Base-by-base conservation (phyloP, 1,140 invertebrate genomes). In the Neodiprion pinetum region DNA sequence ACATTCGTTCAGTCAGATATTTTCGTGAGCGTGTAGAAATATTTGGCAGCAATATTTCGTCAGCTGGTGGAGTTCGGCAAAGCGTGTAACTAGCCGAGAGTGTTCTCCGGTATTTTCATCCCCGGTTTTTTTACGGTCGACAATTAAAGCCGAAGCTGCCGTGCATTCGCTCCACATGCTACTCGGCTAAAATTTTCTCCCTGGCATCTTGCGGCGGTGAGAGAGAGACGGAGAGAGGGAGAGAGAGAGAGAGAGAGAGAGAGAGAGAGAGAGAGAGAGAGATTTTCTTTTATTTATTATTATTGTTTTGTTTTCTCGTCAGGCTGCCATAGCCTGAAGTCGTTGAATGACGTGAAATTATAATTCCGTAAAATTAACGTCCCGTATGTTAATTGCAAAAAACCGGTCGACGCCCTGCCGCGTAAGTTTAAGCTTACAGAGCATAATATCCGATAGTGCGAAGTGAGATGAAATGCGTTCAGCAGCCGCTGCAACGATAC, bases 311-410 rank as follows among this genome's bases (percentile, higher is more conserved):
- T 40, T 40, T 40, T 40, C 5, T 40, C 28, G 28, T 40, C 28
- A 40, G 28, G 28, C 28, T 40, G 28, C 28, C 28, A 40, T 5
- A 40, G 28, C 28, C 28, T 40, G 2, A 5, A 61, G 11, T 61
- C 53, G 53, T 61, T 75, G 76, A 74, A 72, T 81, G 80, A 82
- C 83, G 83, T 84, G 82, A 82, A 85, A 85, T 85, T 83, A 84
- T 83, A 85, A 86, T 85, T 86, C 83, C 82, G 83, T 86, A 84
- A 86, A 86, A 86, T 86, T 86, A 86, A 86, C 83, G 80, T 85
- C 83, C 81, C 83, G 80, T 85, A 85, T 83, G 83, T 86, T 86
- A 85, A 86, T 86, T 86, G 83, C 82, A 76, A 74, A 80, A 78
- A 86, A 86, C 83, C 83, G 83, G 84, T 86, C 79, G 69, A 65